Percentiles rank a stretch among this genome's conserved stretches.
These are phyloP conservation scores for Botrylloides violaceus DNA, from an alignment of 23 tunicate species.

Conservation along the genomic window DNA sequence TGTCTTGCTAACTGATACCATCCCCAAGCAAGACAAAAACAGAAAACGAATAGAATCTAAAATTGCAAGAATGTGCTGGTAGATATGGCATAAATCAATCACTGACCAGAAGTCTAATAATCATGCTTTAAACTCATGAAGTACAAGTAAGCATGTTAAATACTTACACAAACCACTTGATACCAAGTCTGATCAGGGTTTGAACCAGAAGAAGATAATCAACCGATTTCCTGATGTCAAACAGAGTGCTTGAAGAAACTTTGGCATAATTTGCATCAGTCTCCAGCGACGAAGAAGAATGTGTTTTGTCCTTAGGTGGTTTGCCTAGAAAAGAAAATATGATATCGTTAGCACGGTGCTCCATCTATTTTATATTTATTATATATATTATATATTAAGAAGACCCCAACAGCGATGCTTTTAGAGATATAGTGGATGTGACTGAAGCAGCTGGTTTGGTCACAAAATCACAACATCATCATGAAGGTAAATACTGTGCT, in stretches of 20 bases:
- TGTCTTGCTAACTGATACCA: no score
- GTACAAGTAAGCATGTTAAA: background rate
- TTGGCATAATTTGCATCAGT: slow-evolving; percentile 86
- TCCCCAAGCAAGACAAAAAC: no score
- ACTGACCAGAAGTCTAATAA: background rate
- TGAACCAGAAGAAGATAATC: slow-evolving; percentile 68
- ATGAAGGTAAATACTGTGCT: no score
- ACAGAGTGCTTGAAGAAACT: slow-evolving; percentile 85
- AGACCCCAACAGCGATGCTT: no score
- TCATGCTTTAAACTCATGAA: background rate
- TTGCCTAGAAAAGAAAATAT: slow-evolving; percentile 40
- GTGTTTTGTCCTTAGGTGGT: slow-evolving; percentile 68
- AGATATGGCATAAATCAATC: background rate
- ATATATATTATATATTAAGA: no score
- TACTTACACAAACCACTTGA: slow-evolving; percentile 92
- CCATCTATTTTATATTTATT: no score
- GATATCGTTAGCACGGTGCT: no score
- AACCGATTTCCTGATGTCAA: slow-evolving; percentile 69
- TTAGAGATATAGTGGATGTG: no score
- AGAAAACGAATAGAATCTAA: no score
- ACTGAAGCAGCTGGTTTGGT: no score
- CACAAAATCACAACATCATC: no score
- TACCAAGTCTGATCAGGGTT: slow-evolving; percentile 51
- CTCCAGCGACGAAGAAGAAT: slow-evolving; percentile 30
- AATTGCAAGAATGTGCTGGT: background rate